Evolutionary conservation across 2,888 invertebrate species (phyloP).

Genomic region (Chrysina gloriosa): DNA sequence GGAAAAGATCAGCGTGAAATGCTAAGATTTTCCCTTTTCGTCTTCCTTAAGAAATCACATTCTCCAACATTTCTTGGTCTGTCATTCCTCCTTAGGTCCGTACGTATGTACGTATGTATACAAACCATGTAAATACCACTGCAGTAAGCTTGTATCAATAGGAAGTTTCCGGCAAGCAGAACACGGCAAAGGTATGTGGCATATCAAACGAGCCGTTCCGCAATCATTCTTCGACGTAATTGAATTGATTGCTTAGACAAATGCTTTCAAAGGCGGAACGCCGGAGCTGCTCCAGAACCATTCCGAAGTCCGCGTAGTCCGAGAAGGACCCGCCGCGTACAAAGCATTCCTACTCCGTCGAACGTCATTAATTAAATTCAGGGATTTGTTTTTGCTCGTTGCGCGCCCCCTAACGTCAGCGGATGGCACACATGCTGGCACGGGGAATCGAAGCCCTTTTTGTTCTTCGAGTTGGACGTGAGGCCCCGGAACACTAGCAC

Average conservation of each 20-base stretch:
- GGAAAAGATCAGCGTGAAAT: too few species aligned
- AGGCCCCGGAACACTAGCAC: conserved; percentile 26
- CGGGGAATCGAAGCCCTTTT: conserved; percentile 57
- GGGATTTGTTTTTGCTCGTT: conserved; percentile 63
- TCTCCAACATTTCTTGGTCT: too few species aligned
- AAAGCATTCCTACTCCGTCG: conserved; percentile 63
- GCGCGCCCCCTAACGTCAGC: conserved; percentile 12
- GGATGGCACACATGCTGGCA: conserved; percentile 47
- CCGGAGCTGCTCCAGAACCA: conserved; percentile 47
- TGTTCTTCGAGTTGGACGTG: conserved; percentile 55
- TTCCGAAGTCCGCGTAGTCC: conserved; percentile 43
- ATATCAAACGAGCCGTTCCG: conserved; percentile 60
- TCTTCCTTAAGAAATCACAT: too few species aligned
- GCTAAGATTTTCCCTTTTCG: too few species aligned
- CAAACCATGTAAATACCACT: too few species aligned
- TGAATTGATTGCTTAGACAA: conserved; percentile 66
- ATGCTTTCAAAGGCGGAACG: conserved; percentile 60
- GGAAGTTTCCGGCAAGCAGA: neutral
- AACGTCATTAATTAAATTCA: conserved; percentile 66
- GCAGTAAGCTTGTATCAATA: neutral
- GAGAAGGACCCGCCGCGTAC: conserved; percentile 51
- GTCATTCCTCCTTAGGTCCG: too few species aligned
- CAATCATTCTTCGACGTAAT: conserved; percentile 63
- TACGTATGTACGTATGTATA: too few species aligned
- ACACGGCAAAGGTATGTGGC: conserved; percentile 54